Percentiles rank a stretch among this genome's conserved stretches.
Evolutionary conservation across 2,113 vertebrate genomes (phyloP).

Genomic region (Indicator indicator): DNA sequence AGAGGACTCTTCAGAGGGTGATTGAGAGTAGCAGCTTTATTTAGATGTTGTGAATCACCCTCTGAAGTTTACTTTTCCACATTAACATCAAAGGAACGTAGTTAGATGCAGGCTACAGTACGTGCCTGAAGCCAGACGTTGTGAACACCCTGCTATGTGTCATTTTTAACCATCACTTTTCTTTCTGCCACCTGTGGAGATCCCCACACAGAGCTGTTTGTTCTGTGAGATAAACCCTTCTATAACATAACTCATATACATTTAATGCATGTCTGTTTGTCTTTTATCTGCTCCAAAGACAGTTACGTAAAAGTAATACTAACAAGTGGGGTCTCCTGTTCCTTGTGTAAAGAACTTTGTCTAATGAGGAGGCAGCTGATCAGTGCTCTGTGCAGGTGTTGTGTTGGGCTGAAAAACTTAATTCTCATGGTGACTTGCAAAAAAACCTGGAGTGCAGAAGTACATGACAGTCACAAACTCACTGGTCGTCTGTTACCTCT

Average conservation of each 20-base stretch:
- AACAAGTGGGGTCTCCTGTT: not conserved
- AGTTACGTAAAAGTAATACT: not conserved
- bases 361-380: not conserved
- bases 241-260: not conserved
- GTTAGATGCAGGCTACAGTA: not conserved
- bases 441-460: not conserved
- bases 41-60: conserved; percentile 33
- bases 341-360: not conserved
- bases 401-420: not conserved
- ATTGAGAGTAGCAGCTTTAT: conserved; percentile 18
- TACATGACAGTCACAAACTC: not conserved
- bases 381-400: not conserved
- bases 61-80: not conserved
- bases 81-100: not conserved
- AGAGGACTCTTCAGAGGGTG: not conserved
- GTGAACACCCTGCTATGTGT: not conserved
- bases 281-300: not conserved
- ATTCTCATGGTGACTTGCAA: conserved; percentile 33
- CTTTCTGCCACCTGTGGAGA: not conserved
- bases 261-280: not conserved
- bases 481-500: not conserved
- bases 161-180: not conserved
- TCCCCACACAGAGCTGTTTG: not conserved
- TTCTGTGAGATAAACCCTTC: not conserved
- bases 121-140: not conserved